These are phyloP conservation scores for Wiebesia pumilae DNA, from an alignment of 1,140 invertebrate species.

Conservation along the genomic window DNA sequence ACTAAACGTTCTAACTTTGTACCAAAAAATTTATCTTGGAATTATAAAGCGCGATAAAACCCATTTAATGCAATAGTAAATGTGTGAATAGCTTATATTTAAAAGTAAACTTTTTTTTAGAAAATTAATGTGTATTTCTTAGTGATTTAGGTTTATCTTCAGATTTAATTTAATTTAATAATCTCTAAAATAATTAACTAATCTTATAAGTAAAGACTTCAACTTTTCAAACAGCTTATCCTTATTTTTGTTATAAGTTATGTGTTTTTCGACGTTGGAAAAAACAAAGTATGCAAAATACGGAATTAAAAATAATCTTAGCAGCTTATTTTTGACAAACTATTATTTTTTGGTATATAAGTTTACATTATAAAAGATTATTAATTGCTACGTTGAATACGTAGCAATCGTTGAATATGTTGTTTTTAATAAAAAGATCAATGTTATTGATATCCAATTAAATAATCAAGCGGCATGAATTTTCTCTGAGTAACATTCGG, in stretches of 20 bases:
- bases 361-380: not conserved
- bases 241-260: not conserved
- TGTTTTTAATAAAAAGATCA: not conserved
- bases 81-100: not conserved
- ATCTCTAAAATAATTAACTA: not conserved
- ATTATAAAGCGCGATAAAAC: not conserved
- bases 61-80: not conserved
- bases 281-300: not conserved
- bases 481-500: not conserved
- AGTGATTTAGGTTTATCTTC: not conserved
- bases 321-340: not conserved
- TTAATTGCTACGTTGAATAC: no score
- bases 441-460: conserved; percentile 26
- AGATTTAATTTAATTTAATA: not conserved
- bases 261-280: not conserved
- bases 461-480: conserved; percentile 13
- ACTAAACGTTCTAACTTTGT: not conserved
- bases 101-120: not conserved
- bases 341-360: not conserved
- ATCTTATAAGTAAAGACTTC: no score
- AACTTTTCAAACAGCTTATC: not conserved
- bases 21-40: not conserved
- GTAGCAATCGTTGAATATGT: not conserved
- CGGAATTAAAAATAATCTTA: not conserved
- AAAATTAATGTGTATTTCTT: no score